Conservation (phyloP, 2,888 invertebrate species). For the Linnaemya vulpina region DNA sequence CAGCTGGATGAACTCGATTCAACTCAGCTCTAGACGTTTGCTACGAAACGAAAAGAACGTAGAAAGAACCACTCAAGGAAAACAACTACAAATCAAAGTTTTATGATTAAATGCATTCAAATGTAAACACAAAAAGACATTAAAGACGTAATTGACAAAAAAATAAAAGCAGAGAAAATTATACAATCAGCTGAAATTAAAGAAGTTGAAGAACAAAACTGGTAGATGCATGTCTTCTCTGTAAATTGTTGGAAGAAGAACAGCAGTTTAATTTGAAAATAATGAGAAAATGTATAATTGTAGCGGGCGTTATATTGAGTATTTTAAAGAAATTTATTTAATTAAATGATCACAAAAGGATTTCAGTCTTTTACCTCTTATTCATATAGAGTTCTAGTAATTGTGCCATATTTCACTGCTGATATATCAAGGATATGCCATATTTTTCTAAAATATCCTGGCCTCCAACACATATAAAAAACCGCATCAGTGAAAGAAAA, state of each 20-base stretch:
- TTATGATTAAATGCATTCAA: constrained; percentile 69
- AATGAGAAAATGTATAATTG: no score
- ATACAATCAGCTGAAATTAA: not conserved
- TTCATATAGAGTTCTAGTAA: not conserved
- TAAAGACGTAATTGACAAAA: constrained; percentile 57
- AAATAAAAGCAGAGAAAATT: not conserved
- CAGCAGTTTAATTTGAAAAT: no score
- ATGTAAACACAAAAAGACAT: constrained; percentile 50
- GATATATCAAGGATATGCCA: constrained; percentile 8
- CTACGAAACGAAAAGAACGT: constrained; percentile 5
- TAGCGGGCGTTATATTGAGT: no score
- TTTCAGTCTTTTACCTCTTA: not conserved
- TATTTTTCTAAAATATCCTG: constrained; percentile 9
- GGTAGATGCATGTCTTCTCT: not conserved
- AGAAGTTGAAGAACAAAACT: not conserved
- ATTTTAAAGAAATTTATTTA: no score
- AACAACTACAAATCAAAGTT: constrained; percentile 67
- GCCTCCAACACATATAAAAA: not conserved
- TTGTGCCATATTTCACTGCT: constrained; percentile 2
- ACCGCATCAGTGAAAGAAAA: not conserved
- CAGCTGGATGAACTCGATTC: constrained; percentile 52
- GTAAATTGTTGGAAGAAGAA: no score
- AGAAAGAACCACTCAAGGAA: constrained; percentile 58
- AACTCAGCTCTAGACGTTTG: constrained; percentile 39
- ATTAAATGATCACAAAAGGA: no score